phyloP scores from a whole-genome alignment of 2,113 vertebrate genomes.

The Reinhardtius hippoglossoides region DNA sequence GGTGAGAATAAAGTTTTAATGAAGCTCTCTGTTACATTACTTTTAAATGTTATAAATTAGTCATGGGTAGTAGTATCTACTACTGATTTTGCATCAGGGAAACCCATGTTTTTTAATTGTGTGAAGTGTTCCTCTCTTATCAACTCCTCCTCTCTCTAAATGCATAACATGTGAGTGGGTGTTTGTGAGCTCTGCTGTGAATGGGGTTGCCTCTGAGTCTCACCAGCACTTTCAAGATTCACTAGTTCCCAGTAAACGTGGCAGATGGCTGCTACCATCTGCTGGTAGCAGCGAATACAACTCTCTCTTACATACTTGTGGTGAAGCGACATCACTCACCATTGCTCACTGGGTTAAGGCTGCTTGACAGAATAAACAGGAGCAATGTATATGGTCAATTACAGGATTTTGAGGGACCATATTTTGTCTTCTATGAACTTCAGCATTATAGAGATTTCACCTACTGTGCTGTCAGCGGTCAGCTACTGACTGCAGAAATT shows the following conservation, averaged over 20 bases:
- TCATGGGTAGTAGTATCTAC: conserved; percentile 14
- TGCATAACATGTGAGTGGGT: conserved; percentile 14
- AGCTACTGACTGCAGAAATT: too few species aligned
- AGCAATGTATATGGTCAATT: too few species aligned
- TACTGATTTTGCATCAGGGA: conserved; percentile 43
- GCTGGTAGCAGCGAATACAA: background rate
- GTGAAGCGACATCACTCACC: too few species aligned
- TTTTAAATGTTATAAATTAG: conserved; percentile 5
- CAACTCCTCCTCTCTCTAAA: conserved; percentile 53
- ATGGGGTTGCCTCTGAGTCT: background rate
- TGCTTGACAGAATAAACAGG: too few species aligned
- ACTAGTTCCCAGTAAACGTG: background rate
- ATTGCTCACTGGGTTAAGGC: conserved; percentile 36
- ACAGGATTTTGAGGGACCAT: background rate
- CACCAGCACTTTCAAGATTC: background rate
- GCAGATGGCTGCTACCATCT: conserved; percentile 27
- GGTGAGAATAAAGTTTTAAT: background rate
- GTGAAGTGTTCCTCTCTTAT: conserved; percentile 16
- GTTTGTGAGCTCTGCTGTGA: background rate
- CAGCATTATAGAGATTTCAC: too few species aligned
- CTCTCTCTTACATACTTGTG: background rate
- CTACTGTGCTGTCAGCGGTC: too few species aligned
- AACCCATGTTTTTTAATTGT: conserved; percentile 9
- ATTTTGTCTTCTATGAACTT: too few species aligned
- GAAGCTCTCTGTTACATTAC: background rate